Conservation (phyloP, 2,888 invertebrate species). For the Bugula neritina region DNA sequence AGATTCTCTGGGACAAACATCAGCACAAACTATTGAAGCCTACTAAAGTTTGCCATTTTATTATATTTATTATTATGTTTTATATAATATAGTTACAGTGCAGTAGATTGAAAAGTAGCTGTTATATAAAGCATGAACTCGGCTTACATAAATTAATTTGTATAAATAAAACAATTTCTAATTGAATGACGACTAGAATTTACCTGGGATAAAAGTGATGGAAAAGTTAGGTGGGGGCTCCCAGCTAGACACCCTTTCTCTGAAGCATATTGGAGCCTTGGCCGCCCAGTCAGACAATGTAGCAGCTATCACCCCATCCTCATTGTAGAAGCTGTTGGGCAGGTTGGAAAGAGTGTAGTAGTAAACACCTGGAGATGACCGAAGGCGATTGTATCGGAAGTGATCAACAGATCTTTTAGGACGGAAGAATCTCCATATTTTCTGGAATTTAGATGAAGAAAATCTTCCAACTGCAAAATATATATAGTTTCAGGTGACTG, state of each 20-base stretch:
- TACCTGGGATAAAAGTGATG: not conserved
- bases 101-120: too few relatives aligned
- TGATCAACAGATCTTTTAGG: not conserved
- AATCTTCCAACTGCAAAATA: not conserved
- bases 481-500: too few relatives aligned
- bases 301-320: not conserved
- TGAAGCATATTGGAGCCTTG: conserved; percentile 15
- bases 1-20: too few relatives aligned
- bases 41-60: too few relatives aligned
- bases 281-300: conserved; percentile 20
- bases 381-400: not conserved
- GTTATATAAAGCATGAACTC: too few relatives aligned
- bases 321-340: not conserved
- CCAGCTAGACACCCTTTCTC: not conserved
- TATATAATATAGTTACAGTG: too few relatives aligned
- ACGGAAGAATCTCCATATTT: not conserved
- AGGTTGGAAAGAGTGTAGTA: conserved; percentile 14
- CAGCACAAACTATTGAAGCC: too few relatives aligned
- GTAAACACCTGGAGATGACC: not conserved
- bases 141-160: too few relatives aligned
- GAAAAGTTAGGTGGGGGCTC: not conserved
- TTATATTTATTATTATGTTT: too few relatives aligned
- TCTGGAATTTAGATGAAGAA: not conserved
- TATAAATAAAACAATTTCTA: too few relatives aligned
- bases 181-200: too few relatives aligned